phyloP scores from a whole-genome alignment of 2,113 vertebrate species.

The Dipodomys spectabilis region DNA sequence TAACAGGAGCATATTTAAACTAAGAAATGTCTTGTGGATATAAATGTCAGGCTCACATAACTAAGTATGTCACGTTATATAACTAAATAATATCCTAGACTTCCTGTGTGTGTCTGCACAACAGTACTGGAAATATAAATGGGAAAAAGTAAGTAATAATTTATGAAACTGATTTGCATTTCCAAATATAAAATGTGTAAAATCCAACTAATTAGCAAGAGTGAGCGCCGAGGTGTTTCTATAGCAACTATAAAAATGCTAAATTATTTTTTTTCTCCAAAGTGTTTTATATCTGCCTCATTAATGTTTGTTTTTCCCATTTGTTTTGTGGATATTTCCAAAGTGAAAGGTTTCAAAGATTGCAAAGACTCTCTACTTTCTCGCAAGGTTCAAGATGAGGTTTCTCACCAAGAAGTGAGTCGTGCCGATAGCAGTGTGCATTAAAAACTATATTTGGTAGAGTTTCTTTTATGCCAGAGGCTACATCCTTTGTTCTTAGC shows the following conservation, averaged over 20 bases:
- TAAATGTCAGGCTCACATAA: constrained; percentile 90
- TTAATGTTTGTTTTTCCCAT: constrained; percentile 85
- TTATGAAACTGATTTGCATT: constrained; percentile 96
- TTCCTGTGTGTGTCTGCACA: constrained; percentile 89
- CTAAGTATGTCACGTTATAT: constrained; percentile 86
- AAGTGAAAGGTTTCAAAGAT: constrained; percentile 81
- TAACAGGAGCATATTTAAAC: constrained; percentile 84
- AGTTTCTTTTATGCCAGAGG: constrained; percentile 35
- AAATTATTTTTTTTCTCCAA: constrained; percentile 85
- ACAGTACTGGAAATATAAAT: constrained; percentile 90
- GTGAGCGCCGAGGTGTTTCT: constrained; percentile 93
- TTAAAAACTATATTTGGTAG: constrained; percentile 71
- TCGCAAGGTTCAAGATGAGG: constrained; percentile 79
- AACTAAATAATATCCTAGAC: constrained; percentile 94
- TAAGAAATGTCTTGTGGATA: constrained; percentile 87
- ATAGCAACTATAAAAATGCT: constrained; percentile 91
- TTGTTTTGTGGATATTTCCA: constrained; percentile 85
- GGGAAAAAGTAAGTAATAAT: constrained; percentile 91
- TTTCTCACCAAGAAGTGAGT: constrained; percentile 77
- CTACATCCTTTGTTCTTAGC: constrained; percentile 62
- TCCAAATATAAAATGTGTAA: constrained; percentile 94
- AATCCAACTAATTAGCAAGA: constrained; percentile 92
- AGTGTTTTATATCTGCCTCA: constrained; percentile 88
- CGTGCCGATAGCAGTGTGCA: neutral
- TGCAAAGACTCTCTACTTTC: constrained; percentile 78